These are phyloP conservation scores for Drosophila infuscata DNA, from an alignment of 2,888 invertebrate species.

Conservation along the genomic window DNA sequence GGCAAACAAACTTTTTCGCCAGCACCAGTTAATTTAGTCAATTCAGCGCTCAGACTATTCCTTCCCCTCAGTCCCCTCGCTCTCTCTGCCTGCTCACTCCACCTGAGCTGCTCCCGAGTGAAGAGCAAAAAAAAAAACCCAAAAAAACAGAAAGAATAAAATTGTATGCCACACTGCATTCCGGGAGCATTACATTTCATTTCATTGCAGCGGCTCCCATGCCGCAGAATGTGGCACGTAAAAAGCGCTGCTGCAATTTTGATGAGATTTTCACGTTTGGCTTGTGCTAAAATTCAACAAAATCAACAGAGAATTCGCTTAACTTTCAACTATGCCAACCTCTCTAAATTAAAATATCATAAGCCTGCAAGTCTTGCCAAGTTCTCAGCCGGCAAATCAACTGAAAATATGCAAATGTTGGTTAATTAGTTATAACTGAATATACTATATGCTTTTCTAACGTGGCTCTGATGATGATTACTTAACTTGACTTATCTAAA, in stretches of 20 bases:
- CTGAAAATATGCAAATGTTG: not conserved
- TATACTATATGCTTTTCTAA: not conserved
- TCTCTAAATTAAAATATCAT: constrained; percentile 70
- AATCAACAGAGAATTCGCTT: constrained; percentile 73
- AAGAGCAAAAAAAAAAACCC: constrained; percentile 4
- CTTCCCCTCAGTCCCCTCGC: not conserved
- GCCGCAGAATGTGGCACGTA: constrained; percentile 45
- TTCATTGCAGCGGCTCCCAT: constrained; percentile 39
- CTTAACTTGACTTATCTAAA: not conserved
- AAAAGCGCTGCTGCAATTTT: constrained; percentile 51
- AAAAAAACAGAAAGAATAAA: constrained; percentile 8
- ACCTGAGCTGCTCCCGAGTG: constrained; percentile 22
- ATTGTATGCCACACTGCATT: constrained; percentile 47
- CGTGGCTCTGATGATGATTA: not conserved
- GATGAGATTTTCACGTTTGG: constrained; percentile 49
- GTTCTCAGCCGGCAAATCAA: constrained; percentile 5
- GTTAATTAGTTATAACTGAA: not conserved
- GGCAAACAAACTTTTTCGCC: constrained; percentile 76
- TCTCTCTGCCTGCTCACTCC: not conserved
- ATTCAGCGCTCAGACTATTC: constrained; percentile 58
- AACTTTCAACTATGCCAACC: constrained; percentile 43
- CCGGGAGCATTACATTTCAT: constrained; percentile 68
- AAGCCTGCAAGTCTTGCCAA: constrained; percentile 5
- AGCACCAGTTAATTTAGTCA: constrained; percentile 77
- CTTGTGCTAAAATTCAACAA: constrained; percentile 53